These are phyloP conservation scores for Malurus splendens DNA, from an alignment of 2,797 vertebrate genomes.

Conservation along the genomic window DNA sequence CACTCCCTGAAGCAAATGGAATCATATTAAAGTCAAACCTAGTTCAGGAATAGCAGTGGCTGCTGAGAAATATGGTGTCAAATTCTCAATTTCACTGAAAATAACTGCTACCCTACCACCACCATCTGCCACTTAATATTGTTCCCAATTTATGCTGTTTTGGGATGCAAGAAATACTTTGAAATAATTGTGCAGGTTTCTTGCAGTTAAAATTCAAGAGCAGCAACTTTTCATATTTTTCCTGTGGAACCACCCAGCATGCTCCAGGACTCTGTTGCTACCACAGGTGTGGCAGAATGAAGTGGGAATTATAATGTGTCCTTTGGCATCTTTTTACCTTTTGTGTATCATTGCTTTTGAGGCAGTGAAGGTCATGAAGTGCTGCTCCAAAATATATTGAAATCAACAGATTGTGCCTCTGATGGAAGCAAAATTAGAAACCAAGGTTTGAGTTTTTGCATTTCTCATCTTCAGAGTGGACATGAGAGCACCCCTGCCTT, in stretches of 20 bases:
- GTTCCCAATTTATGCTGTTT: neutral
- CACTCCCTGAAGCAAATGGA: neutral
- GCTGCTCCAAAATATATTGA: neutral
- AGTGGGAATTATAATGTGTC: neutral
- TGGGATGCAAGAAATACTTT: neutral
- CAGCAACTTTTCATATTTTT: neutral
- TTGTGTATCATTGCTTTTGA: neutral
- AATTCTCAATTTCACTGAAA: neutral
- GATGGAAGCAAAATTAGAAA: neutral
- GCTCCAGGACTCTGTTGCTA: neutral
- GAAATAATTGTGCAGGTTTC: neutral
- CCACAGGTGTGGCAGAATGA: neutral
- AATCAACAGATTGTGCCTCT: neutral
- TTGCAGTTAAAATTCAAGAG: neutral
- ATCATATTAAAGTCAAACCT: neutral
- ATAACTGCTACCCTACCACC: neutral
- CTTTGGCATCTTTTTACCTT: neutral
- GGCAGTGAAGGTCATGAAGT: neutral
- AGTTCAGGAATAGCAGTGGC: neutral
- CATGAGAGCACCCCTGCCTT: neutral
- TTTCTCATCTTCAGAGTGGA: fast-evolving
- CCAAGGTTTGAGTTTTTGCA: neutral
- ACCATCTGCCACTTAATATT: neutral
- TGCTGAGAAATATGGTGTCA: neutral
- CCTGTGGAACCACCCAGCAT: neutral